Conservation (phyloP, 2,888 invertebrate genomes). For the Meliscaeva auricollis region DNA sequence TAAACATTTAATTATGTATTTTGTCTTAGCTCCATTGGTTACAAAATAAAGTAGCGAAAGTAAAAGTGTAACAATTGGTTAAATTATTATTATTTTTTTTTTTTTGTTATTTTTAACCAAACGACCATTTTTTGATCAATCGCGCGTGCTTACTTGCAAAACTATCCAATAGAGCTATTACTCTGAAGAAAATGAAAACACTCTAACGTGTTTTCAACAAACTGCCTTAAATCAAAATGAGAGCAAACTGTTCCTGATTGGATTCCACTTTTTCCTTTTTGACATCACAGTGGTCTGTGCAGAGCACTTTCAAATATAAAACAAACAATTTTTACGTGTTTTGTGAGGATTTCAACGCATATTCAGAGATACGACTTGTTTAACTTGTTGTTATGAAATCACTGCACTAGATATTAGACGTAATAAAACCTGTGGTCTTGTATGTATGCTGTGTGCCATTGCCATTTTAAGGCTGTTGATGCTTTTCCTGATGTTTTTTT, state of each 20-base stretch:
- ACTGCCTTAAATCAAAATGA: constrained; percentile 57
- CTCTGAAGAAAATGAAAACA: neutral
- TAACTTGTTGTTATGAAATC: constrained; percentile 71
- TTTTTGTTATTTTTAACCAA: neutral
- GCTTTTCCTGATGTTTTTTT: constrained; percentile 37
- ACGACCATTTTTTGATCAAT: constrained; percentile 25
- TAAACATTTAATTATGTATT: constrained; percentile 43
- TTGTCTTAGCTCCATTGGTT: constrained; percentile 43
- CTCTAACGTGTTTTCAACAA: constrained; percentile 25
- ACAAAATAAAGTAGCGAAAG: constrained; percentile 63
- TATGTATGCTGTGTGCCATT: neutral
- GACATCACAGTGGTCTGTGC: constrained; percentile 10
- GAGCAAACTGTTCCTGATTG: constrained; percentile 62
- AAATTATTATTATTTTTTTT: constrained; percentile 41
- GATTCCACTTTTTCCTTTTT: constrained; percentile 47
- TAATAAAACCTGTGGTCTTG: constrained; percentile 36
- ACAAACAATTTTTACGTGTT: constrained; percentile 8
- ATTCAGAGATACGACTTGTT: constrained; percentile 34
- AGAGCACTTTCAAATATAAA: constrained; percentile 25
- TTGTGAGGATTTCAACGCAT: constrained; percentile 60
- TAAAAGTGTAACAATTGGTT: constrained; percentile 71
- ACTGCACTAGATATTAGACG: constrained; percentile 62
- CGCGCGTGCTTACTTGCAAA: constrained; percentile 27
- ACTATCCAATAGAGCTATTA: constrained; percentile 7
- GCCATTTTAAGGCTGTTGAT: constrained; percentile 19